phyloP scores from a whole-genome alignment of 1,140 invertebrate species.

The Heliconius hermathena region DNA sequence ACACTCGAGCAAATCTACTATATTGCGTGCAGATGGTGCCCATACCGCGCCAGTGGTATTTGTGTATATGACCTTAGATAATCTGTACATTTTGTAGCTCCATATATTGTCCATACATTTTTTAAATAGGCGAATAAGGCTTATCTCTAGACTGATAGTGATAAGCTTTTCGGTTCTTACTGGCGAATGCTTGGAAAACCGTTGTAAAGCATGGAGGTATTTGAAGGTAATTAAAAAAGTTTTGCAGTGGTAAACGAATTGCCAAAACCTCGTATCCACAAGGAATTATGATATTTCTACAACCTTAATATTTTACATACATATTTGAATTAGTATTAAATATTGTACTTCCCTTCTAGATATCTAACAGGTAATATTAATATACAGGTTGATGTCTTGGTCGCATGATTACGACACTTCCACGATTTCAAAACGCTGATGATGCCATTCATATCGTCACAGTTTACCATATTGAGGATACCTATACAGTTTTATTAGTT shows the following conservation, averaged over 20 bases:
- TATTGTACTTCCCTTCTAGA: neutral
- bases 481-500: slow-evolving; percentile 36
- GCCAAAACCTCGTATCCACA: too few species aligned
- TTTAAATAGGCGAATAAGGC: too few species aligned
- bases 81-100: neutral
- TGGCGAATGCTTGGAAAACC: too few species aligned
- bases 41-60: neutral
- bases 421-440: slow-evolving; percentile 20
- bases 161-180: too few species aligned
- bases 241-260: too few species aligned
- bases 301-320: neutral
- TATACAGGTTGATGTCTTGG: neutral
- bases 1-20: neutral
- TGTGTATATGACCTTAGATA: neutral
- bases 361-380: neutral
- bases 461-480: slow-evolving; percentile 24
- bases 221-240: too few species aligned
- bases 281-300: too few species aligned
- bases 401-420: slow-evolving; percentile 19
- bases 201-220: too few species aligned
- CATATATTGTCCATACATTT: too few species aligned
- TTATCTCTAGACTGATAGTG: too few species aligned
- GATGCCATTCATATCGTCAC: slow-evolving; percentile 34
- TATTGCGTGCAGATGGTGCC: neutral
- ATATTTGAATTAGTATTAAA: too few species aligned